phyloP scores from a whole-genome alignment of 2,797 vertebrate genomes.

The Gobionotothen gibberifrons region DNA sequence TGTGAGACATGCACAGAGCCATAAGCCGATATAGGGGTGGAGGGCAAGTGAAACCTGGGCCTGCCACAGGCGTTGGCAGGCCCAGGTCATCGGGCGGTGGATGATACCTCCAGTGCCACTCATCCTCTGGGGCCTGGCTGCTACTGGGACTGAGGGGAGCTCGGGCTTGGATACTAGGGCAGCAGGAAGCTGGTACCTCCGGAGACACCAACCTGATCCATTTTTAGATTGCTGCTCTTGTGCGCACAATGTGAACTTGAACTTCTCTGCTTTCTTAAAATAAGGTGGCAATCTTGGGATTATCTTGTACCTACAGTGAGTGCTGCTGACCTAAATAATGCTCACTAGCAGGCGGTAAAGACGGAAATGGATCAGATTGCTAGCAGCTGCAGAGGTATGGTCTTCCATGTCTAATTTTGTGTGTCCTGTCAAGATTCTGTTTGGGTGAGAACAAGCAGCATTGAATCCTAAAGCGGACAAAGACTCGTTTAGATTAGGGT shows the following conservation, averaged over 20 bases:
- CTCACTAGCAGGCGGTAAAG: constrained; percentile 56
- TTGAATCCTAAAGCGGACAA: background rate
- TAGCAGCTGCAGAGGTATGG: constrained; percentile 53
- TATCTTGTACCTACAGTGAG: constrained; percentile 79
- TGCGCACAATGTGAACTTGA: constrained; percentile 82
- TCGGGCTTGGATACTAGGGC: constrained; percentile 59
- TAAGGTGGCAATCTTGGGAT: constrained; percentile 85
- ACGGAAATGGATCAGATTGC: constrained; percentile 58
- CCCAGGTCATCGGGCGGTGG: constrained; percentile 58
- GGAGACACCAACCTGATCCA: constrained; percentile 73
- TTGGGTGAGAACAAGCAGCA: background rate
- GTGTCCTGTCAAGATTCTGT: constrained; percentile 11
- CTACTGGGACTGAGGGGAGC: constrained; percentile 24
- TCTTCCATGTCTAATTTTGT: constrained; percentile 31
- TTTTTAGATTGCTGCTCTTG: constrained; percentile 81
- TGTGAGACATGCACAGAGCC: constrained; percentile 81
- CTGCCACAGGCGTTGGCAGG: constrained; percentile 70
- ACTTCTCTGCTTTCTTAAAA: constrained; percentile 85
- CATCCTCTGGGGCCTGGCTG: constrained; percentile 70
- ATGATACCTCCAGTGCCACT: constrained; percentile 83
- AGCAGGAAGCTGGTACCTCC: constrained; percentile 57
- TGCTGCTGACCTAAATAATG: constrained; percentile 81
- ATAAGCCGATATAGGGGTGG: constrained; percentile 73
- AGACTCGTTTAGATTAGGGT: constrained; percentile 6
- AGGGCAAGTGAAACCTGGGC: constrained; percentile 44